phyloP scores from a whole-genome alignment of 92 coral and sea anemone genomes.

The Bergia sp. region DNA sequence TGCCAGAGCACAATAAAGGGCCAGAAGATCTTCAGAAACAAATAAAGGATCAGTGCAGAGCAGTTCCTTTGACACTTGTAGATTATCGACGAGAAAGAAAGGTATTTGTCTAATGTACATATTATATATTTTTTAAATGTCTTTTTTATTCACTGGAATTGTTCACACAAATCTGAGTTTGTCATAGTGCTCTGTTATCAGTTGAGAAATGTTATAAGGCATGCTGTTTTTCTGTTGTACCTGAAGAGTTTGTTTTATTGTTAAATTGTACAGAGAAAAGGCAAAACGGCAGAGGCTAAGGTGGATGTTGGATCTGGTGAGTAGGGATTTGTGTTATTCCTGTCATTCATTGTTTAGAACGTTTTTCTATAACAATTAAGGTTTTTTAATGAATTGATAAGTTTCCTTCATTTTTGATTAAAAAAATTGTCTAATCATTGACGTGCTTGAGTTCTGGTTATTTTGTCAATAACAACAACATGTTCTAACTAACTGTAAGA shows the following conservation, averaged over 20 bases:
- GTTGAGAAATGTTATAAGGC: not conserved
- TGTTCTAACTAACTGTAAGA: no score
- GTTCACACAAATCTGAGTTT: not conserved
- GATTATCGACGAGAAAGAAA: not conserved
- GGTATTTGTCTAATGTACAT: not conserved
- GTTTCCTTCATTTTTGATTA: no score
- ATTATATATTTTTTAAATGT: not conserved
- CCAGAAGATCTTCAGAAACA: not conserved
- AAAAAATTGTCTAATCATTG: no score
- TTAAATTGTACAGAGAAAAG: not conserved
- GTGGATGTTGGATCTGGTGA: not conserved
- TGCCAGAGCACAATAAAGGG: constrained; percentile 30
- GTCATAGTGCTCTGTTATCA: not conserved
- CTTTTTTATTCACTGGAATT: not conserved
- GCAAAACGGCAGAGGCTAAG: not conserved
- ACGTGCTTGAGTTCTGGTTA: no score
- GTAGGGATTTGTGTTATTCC: not conserved
- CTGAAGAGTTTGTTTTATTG: not conserved
- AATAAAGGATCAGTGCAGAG: not conserved
- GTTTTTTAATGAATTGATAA: no score
- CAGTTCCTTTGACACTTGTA: not conserved
- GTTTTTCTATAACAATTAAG: no score
- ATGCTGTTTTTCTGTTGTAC: not conserved
- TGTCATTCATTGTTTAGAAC: not conserved
- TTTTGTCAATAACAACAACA: no score